Evolutionary conservation across 2,888 invertebrate genomes (phyloP), one percentile per base, ranked within the genome.

Genomic region (Acrobasis consociella): DNA sequence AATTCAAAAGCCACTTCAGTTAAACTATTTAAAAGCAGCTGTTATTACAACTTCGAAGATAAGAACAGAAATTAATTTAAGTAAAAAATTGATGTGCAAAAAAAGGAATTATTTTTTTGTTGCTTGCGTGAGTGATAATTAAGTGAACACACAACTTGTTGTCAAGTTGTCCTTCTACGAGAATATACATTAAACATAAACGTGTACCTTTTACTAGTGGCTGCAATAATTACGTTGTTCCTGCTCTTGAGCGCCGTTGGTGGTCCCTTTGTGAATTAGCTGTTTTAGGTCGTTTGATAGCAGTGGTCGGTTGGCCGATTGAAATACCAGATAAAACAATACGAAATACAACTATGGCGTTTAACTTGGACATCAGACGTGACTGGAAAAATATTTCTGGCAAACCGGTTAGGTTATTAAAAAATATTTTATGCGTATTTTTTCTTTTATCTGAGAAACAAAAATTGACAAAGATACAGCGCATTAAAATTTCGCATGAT

Each of bases 11-110:
- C 1, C 5, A 13, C 46, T 46, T 3, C 1, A 13, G 1, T 13
- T n/a, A 46, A 13, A 11, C n/a, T 5, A 1, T n/a, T n/a, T 1
- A n/a, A 46, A 46, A 73, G 67, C 65, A 72, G 72, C 65, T 56
- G 65, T 64, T 65, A 64, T 64, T 17, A 39, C 8, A 62, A 46
- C 46, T 3, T 42, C 11, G 13, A n/a, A 46, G 46, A 46, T 46
- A 46, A 13, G 46, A 56, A 55, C 16, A 16, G 60, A 62, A 62
- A 60, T 49, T 63, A 63, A 62, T 56, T 56, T 42, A 22, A 17
- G 17, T 56, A 16, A n/a, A n/a, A 42, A 56, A 16, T 11, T 46
- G 38, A 11, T 42, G 38, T 16, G 16, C 42, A 9, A 56, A 56
- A 42, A 39, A 53, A 22, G 15, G 7, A 38, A 13, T 11, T n/a